A percentile compares a stretch with the other conserved stretches of the same genome.
Evolutionary conservation across 2,888 invertebrate genomes (phyloP).

Genomic region (Melanostoma mellinum): DNA sequence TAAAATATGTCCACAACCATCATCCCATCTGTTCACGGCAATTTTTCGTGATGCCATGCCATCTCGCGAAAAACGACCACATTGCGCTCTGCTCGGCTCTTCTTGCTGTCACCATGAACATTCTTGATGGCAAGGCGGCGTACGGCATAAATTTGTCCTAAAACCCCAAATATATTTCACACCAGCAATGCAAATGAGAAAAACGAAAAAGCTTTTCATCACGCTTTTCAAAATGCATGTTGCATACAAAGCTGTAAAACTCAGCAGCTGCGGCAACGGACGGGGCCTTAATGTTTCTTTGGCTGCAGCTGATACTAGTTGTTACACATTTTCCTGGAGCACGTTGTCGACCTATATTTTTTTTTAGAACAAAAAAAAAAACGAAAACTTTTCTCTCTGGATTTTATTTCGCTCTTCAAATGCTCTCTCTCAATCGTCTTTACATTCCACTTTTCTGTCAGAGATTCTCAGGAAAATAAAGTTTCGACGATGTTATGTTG

Average conservation of each 20-base stretch:
- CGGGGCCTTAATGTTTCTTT: constrained; percentile 27
- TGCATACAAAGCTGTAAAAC: constrained; percentile 55
- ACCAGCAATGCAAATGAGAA: constrained; percentile 10
- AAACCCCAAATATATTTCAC: constrained; percentile 24
- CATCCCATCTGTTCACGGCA: constrained; percentile 27
- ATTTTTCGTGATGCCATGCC: constrained; percentile 9
- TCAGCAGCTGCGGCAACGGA: constrained; percentile 20
- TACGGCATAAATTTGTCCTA: constrained; percentile 27
- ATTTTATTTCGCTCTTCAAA: neutral
- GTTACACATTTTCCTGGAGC: constrained; percentile 75
- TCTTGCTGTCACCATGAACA: constrained; percentile 32
- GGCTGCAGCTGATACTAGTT: constrained; percentile 62
- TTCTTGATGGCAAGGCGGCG: constrained; percentile 26
- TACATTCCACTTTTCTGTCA: no score
- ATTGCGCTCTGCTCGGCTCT: constrained; percentile 11
- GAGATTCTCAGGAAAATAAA: constrained; percentile 28
- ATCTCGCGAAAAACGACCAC: constrained; percentile 22
- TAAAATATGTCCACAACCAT: neutral
- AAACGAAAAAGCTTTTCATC: constrained; percentile 52
- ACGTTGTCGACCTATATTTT: constrained; percentile 81
- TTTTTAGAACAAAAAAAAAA: constrained; percentile 3
- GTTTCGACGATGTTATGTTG: constrained; percentile 32
- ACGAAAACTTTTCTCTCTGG: constrained; percentile 10
- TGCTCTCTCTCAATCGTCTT: neutral
- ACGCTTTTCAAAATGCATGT: constrained; percentile 54